Percentiles rank a stretch among this genome's conserved stretches.
phyloP scores from a whole-genome alignment of 2,113 vertebrate genomes.

The Antennarius striatus region DNA sequence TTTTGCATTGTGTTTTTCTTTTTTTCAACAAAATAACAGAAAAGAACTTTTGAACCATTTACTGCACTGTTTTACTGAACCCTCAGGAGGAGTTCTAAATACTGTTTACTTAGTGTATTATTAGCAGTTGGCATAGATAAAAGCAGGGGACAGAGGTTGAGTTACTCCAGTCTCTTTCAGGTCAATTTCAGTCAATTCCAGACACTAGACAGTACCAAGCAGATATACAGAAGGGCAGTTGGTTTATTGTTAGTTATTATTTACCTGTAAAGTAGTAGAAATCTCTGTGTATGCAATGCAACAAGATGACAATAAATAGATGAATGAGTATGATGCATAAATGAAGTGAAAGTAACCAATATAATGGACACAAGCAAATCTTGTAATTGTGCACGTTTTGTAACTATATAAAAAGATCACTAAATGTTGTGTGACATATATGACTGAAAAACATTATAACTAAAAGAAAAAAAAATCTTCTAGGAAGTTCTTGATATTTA shows the following conservation, averaged over 20 bases:
- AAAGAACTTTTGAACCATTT: slow-evolving; percentile 5
- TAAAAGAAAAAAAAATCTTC: too few relatives aligned
- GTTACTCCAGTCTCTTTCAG: slow-evolving; percentile 1
- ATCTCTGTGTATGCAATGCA: neutral
- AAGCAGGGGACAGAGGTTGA: slow-evolving; percentile 1
- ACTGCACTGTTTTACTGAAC: slow-evolving; percentile 9
- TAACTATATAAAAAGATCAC: too few relatives aligned
- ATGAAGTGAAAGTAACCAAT: too few relatives aligned
- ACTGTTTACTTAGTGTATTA: slow-evolving; percentile 11
- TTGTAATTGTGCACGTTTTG: too few relatives aligned
- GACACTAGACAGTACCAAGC: slow-evolving; percentile 4
- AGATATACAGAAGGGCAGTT: slow-evolving; percentile 54
- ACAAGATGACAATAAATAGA: too few relatives aligned
- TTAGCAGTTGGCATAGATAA: slow-evolving; percentile 9
- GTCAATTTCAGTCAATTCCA: slow-evolving; percentile 12
- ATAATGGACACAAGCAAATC: too few relatives aligned
- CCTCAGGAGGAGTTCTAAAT: slow-evolving; percentile 4
- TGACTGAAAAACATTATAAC: too few relatives aligned
- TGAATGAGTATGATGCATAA: too few relatives aligned
- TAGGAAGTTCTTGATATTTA: too few relatives aligned
- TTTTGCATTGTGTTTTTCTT: slow-evolving; percentile 8
- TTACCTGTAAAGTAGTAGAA: slow-evolving; percentile 6
- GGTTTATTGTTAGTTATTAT: slow-evolving; percentile 30
- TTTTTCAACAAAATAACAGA: neutral
- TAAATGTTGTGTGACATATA: too few relatives aligned